Evolutionary conservation across 2,113 vertebrate genomes (phyloP).

Genomic region (Bolborhynchus lineola): DNA sequence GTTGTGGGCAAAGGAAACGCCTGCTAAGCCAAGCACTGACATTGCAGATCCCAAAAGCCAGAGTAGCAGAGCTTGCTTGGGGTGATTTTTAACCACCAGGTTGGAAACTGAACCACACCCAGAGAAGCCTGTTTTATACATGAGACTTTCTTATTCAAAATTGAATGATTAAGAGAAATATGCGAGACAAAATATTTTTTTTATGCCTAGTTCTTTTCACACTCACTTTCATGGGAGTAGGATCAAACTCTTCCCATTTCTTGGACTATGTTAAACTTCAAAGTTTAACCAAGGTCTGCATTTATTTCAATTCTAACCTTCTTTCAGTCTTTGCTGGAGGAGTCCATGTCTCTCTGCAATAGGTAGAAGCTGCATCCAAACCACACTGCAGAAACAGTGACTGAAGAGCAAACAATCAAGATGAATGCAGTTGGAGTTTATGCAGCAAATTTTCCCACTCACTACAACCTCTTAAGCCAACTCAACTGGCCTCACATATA

Average conservation of each 20-base stretch:
- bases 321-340: neutral
- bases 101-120: neutral
- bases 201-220: neutral
- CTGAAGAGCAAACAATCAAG: neutral
- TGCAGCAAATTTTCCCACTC: neutral
- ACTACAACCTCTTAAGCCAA: neutral
- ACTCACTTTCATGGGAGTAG: neutral
- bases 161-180: neutral
- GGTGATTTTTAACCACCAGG: slow-evolving; percentile 7
- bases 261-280: neutral
- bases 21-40: neutral
- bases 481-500: neutral
- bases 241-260: neutral
- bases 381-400: neutral
- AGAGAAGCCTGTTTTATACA: neutral
- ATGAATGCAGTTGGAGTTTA: neutral
- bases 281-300: neutral
- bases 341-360: neutral
- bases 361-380: neutral
- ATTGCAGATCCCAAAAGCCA: neutral
- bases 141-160: neutral
- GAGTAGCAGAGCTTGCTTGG: neutral
- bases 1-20: neutral
- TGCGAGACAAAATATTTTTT: neutral
- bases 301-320: neutral